Percentiles rank a stretch among this genome's conserved stretches.
phyloP scores from a whole-genome alignment of 2,113 vertebrate genomes.

The Nycticorax nycticorax region DNA sequence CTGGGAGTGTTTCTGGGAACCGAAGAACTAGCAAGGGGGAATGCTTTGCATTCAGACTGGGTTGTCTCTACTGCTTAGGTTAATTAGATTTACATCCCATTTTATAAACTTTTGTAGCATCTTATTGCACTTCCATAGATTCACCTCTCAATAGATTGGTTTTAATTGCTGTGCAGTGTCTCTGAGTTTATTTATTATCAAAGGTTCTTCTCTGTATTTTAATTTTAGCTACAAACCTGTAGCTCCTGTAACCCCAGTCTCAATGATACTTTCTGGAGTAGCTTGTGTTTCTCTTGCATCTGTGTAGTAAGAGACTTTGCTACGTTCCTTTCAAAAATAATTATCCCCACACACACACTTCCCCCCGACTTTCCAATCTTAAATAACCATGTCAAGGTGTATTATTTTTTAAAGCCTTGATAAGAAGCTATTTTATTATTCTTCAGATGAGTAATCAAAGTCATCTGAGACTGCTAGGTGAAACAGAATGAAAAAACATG shows the following conservation, averaged over 20 bases:
- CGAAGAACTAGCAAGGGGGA: not conserved
- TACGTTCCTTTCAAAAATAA: not conserved
- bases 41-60: not conserved
- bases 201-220: not conserved
- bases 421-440: constrained; percentile 35
- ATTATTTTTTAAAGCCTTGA: constrained; percentile 40
- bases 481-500: not conserved
- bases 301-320: not conserved
- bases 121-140: not conserved
- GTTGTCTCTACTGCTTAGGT: not conserved
- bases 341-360: not conserved
- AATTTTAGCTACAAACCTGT: not conserved
- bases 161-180: constrained; percentile 1
- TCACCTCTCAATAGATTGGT: not conserved
- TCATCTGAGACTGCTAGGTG: not conserved
- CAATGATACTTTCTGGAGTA: not conserved
- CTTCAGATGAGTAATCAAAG: not conserved
- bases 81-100: not conserved
- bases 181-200: not conserved
- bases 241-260: not conserved
- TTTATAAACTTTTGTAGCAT: not conserved
- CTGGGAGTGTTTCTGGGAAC: not conserved
- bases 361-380: not conserved
- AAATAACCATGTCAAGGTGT: not conserved
- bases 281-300: not conserved